Conservation (phyloP, 2,888 invertebrate species). For the Drosophila dives region DNA sequence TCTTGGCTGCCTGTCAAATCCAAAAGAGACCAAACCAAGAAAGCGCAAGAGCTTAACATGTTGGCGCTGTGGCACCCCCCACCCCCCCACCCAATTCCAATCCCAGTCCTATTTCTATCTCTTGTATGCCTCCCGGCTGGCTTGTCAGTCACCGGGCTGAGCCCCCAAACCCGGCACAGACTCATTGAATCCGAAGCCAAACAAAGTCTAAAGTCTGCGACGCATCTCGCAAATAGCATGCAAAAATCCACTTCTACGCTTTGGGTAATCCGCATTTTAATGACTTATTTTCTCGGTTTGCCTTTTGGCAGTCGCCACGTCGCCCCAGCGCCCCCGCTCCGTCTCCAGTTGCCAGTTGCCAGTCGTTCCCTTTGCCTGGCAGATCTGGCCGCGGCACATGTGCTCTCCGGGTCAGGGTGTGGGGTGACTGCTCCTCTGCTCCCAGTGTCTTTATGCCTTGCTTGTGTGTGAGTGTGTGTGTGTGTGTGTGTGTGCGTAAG, state of each 20-base stretch:
- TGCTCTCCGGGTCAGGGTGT: constrained; percentile 24
- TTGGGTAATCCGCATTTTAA: constrained; percentile 79
- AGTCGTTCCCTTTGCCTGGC: constrained; percentile 11
- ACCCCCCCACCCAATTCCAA: not conserved
- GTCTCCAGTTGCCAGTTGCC: not conserved
- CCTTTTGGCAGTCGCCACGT: constrained; percentile 60
- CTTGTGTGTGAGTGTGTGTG: not conserved
- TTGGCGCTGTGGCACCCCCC: constrained; percentile 26
- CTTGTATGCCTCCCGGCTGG: constrained; percentile 37
- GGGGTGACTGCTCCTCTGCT: not conserved
- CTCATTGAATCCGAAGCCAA: constrained; percentile 35
- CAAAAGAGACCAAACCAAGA: constrained; percentile 42
- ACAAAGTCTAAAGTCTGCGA: constrained; percentile 58
- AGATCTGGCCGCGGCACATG: constrained; percentile 33
- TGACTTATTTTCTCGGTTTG: constrained; percentile 76
- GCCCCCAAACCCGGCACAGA: constrained; percentile 35
- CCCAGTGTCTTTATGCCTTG: not conserved
- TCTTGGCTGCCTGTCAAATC: constrained; percentile 51
- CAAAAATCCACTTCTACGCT: constrained; percentile 78
- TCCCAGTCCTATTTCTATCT: not conserved
- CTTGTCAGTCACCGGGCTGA: constrained; percentile 65
- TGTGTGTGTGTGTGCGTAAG: too few relatives aligned
- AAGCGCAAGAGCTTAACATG: constrained; percentile 63
- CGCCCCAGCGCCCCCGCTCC: not conserved
- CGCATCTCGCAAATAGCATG: constrained; percentile 69